Evolutionary conservation across 1,140 invertebrate genomes (phyloP), one percentile per base, ranked within the genome.

Genomic region (Phymorhynchus buccinoides): DNA sequence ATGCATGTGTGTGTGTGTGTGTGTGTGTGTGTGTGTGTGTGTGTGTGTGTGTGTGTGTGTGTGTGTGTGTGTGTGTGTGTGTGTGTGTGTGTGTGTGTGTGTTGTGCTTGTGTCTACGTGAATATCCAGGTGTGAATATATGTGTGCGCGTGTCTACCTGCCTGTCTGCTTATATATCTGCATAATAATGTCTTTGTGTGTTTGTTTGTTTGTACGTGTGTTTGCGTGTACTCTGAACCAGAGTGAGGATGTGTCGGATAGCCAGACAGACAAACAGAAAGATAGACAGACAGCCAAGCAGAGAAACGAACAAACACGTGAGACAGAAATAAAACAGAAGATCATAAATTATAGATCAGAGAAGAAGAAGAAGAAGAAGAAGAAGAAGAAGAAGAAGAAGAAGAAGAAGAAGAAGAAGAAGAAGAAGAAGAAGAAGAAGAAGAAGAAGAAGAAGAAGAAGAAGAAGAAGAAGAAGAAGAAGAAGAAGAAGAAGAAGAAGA

Each of bases 31-130:
- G n/a, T 71, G 35, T 30, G n/a, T 62, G 27, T 71, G 35, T 35
- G 68, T 71, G 68, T 30, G 68, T 35, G 68, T 71, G n/a, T 71
- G 68, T n/a, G 27, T 71, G 68, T n/a, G 68, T n/a, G 68, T 30
- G 27, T n/a, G n/a, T 0, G 35, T 30, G 2, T 1, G 68, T 73
- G 68, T 12, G 1, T 30, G 68, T 32, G n/a, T 3, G n/a, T 32
- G 35, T 3, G 3, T 30, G 68, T 1, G 68, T 37, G 48, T 2
- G 48, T 52, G 2, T 2, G 48, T 52, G 48, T 52, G 2, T 52
- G 48, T 52, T 52, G 12, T 52, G 48, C 48, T 14, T 52, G 48
- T 18, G 48, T 0, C 12, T 14, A 2, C 48, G 22, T 52, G 48
- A 9, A 18, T 52, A 18, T 52, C 12, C 22, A 52, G 48, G 48